Evolutionary conservation across 2,113 vertebrate genomes (phyloP), one percentile per base, ranked within the genome.

Genomic region (Gadus macrocephalus): DNA sequence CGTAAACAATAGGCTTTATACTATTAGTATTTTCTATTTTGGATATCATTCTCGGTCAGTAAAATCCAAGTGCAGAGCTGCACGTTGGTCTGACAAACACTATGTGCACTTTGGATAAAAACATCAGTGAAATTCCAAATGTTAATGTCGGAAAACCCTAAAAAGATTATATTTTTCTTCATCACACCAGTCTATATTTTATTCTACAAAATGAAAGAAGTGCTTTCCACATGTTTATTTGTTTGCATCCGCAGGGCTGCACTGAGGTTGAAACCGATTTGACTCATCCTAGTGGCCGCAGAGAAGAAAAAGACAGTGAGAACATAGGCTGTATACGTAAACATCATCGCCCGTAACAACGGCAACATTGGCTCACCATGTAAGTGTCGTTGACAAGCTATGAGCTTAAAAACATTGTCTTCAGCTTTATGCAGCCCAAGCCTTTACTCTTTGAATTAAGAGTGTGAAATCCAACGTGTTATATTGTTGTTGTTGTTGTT

Each of bases 361-460:
- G 61, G 60, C 70, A 28, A 72, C 31, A 63, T 64, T 81, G 76
- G 71, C 69, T 73, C 17, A 62, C 8, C 60, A 69, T 77, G 63
- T 76, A 77, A 60, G 17, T 35, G 27, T 31, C 73, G 68, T 58
- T 14, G 42, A 22, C 2, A 62, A 25, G n/a, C 20, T 25, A 14
- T n/a, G 15, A 62, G 20, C 19, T 8, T 14, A 72, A 35, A 9
- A 81, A 78, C 58, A 65, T 55, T 79, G 63, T 53, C 69, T 68
- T 7, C 42, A 49, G 42, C 42, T 49, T 9, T 49, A 9, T 76
- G 70, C 20, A 72, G 71, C 28, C 76, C 70, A n/a, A 64, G 0
- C 53, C 35, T 60, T 60, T 68, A n/a, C 27, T 19, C 61, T 64
- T 70, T 68, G 53, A 53, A 73, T n/a, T 66, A 59, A 71, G 17